phyloP scores from a whole-genome alignment of 2,888 invertebrate species.

The Pandemis cinnamomeana region DNA sequence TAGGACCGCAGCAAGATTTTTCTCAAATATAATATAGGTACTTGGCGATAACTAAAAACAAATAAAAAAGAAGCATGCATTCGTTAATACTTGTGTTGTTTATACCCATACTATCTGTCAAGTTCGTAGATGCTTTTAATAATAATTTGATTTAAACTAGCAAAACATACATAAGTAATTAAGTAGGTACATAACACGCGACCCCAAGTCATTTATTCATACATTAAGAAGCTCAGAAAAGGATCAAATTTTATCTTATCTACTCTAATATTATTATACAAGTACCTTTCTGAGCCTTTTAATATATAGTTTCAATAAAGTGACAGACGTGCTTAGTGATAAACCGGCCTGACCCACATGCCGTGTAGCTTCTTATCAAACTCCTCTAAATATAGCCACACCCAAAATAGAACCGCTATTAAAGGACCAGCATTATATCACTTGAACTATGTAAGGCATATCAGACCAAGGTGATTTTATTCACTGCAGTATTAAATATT shows the following conservation, averaged over 20 bases:
- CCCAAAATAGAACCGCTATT: slow-evolving; percentile 36
- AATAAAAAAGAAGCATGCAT: too few species aligned
- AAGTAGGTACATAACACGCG: background rate
- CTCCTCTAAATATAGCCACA: slow-evolving; percentile 25
- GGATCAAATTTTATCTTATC: background rate
- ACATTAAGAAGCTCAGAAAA: background rate
- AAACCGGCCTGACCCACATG: slow-evolving; percentile 31
- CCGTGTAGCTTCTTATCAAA: slow-evolving; percentile 27
- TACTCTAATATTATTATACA: background rate
- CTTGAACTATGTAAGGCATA: background rate
- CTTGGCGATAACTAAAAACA: too few species aligned
- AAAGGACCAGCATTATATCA: slow-evolving; percentile 26
- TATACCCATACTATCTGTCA: too few species aligned
- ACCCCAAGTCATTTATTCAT: background rate
- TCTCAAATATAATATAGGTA: too few species aligned
- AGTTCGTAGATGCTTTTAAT: too few species aligned
- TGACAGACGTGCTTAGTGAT: slow-evolving; percentile 26
- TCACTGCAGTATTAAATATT: background rate
- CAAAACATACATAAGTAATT: too few species aligned
- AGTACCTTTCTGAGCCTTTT: slow-evolving; percentile 6
- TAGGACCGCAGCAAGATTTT: too few species aligned
- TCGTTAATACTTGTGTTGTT: too few species aligned
- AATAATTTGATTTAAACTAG: too few species aligned
- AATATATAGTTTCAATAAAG: slow-evolving; percentile 23
- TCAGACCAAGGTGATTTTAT: background rate